phyloP scores from a whole-genome alignment of 2,888 invertebrate species.

The Azorinus chamasolen region DNA sequence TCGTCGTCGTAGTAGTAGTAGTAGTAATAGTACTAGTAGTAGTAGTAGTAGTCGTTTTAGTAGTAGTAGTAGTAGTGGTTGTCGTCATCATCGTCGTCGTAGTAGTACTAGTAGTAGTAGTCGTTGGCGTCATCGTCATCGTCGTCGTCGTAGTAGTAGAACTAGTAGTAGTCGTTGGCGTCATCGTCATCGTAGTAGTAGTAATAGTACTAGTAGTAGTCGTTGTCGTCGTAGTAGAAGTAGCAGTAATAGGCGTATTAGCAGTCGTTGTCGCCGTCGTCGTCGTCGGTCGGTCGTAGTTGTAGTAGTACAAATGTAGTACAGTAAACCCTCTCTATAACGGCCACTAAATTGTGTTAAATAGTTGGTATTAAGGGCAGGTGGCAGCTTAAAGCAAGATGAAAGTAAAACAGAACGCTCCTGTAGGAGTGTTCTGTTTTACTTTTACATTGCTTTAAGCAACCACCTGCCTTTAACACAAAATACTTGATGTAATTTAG shows the following conservation, averaged over 20 bases:
- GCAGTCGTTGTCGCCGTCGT: background rate
- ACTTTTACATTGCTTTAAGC: no score
- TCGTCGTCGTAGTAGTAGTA: background rate
- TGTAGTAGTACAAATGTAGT: no score
- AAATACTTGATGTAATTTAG: no score
- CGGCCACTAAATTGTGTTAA: no score
- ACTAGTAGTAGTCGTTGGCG: background rate
- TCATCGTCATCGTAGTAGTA: background rate
- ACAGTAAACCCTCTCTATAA: no score
- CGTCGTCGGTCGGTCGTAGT: no score
- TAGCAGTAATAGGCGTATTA: background rate
- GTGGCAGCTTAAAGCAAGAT: no score
- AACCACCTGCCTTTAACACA: no score
- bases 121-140: background rate
- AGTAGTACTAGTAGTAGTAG: background rate
- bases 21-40: background rate
- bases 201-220: background rate
- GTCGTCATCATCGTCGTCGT: background rate
- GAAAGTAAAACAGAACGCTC: no score
- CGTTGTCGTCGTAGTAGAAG: background rate
- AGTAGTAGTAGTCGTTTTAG: background rate
- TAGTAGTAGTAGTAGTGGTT: background rate
- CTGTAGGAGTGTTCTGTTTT: no score
- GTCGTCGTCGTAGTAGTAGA: background rate
- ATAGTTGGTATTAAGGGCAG: no score